Percentiles rank a stretch among this genome's conserved stretches.
Conservation (phyloP, 1,140 invertebrate genomes). For the Drosophila persimilis region DNA sequence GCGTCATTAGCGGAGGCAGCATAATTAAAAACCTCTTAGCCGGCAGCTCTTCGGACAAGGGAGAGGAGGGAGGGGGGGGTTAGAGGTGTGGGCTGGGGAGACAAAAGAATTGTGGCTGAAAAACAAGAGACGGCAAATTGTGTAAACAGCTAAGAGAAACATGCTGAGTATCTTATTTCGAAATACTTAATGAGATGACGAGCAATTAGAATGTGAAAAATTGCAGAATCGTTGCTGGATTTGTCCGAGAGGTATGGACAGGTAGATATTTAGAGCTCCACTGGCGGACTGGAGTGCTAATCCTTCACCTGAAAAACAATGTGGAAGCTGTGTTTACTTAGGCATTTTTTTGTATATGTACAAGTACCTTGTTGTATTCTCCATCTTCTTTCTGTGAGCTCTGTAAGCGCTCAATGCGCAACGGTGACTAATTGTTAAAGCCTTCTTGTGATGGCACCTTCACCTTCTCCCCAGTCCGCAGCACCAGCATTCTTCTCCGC, state of each 20-base stretch:
- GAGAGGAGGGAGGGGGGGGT: not conserved
- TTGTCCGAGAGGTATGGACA: too few relatives aligned
- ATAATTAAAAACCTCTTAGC: conserved; percentile 74
- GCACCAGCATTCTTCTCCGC: conserved; percentile 1
- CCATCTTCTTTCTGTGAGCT: conserved; percentile 21
- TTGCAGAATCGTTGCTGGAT: too few relatives aligned
- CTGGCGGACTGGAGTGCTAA: not conserved
- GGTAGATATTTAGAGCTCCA: conserved; percentile 1
- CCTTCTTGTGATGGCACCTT: conserved; percentile 3
- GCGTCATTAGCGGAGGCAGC: conserved; percentile 56
- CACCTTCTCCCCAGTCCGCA: not conserved
- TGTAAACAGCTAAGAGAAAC: conserved; percentile 35
- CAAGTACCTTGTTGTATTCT: conserved; percentile 1
- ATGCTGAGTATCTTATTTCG: conserved; percentile 52
- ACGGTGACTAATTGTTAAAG: conserved; percentile 72
- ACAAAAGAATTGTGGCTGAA: conserved; percentile 71
- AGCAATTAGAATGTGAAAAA: conserved; percentile 42
- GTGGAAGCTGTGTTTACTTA: not conserved
- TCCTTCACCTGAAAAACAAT: too few relatives aligned
- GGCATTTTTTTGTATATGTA: not conserved
- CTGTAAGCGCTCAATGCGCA: conserved; percentile 37
- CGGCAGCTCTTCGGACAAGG: not conserved
- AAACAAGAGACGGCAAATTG: conserved; percentile 46
- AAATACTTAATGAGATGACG: conserved; percentile 56
- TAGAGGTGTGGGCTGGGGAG: conserved; percentile 2